phyloP scores from a whole-genome alignment of 2,797 vertebrate species.

The Sebastiscus albofasciatus region DNA sequence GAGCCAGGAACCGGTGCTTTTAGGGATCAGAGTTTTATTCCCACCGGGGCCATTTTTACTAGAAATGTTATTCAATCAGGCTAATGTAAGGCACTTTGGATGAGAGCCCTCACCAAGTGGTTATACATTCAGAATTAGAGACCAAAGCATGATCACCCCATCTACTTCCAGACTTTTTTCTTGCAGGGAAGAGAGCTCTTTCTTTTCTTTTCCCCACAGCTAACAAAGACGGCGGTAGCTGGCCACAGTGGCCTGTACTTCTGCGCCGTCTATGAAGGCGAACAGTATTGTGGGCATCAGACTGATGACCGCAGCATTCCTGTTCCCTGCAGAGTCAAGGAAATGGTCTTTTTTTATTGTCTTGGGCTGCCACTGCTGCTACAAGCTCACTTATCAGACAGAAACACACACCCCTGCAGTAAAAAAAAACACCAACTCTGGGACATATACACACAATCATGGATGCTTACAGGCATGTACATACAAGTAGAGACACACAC shows the following conservation, averaged over 20 bases:
- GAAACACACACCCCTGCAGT: conserved; percentile 17
- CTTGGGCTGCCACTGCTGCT: conserved; percentile 7
- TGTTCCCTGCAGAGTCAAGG: conserved; percentile 30
- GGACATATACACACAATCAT: background rate
- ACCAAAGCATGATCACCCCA: background rate
- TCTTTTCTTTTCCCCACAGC: background rate
- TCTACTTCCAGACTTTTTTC: background rate
- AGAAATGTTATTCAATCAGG: conserved; percentile 30
- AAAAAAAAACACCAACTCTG: background rate
- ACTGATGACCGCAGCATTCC: conserved; percentile 58
- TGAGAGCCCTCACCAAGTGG: conserved; percentile 14
- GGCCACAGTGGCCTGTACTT: background rate
- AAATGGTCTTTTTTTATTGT: conserved; percentile 38
- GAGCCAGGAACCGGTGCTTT: background rate
- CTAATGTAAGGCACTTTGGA: conserved; percentile 34
- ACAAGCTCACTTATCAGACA: conserved; percentile 25
- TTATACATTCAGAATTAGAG: background rate
- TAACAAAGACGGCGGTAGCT: background rate
- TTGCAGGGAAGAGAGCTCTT: background rate
- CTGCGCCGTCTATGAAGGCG: background rate
- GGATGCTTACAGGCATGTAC: background rate
- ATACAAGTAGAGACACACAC: background rate
- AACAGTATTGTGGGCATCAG: conserved; percentile 24
- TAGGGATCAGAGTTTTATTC: background rate
- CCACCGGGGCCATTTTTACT: background rate